Conservation (phyloP, 2,797 vertebrate genomes). For the Lepus townsendii region DNA sequence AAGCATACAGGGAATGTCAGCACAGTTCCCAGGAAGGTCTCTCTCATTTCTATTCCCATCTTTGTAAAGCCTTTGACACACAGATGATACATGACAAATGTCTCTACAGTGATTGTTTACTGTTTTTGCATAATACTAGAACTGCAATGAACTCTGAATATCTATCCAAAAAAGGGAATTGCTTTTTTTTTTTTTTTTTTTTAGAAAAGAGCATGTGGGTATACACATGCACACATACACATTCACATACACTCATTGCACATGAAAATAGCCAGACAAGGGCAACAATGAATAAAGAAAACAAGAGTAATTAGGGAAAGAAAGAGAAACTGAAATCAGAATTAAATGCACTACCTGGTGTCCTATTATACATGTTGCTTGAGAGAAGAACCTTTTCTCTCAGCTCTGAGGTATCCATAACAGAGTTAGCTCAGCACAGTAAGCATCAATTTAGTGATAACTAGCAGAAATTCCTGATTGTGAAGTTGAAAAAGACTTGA, state of each 20-base stretch:
- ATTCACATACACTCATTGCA: not conserved
- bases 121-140: constrained; percentile 22
- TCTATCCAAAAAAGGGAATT: not conserved
- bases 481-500: constrained; percentile 41
- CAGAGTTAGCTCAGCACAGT: not conserved
- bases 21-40: not conserved
- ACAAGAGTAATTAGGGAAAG: constrained; percentile 26
- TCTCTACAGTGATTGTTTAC: constrained; percentile 25
- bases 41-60: not conserved
- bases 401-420: not conserved
- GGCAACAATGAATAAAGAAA: not conserved
- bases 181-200: no score
- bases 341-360: constrained; percentile 47
- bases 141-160: constrained; percentile 12
- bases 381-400: not conserved
- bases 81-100: not conserved
- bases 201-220: no score
- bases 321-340: constrained; percentile 53
- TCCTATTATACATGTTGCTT: not conserved
- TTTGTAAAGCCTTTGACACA: not conserved
- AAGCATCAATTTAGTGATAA: constrained; percentile 56
- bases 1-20: not conserved
- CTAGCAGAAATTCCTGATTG: constrained; percentile 15
- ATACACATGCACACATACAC: not conserved
- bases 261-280: not conserved